Conservation (phyloP, 2,113 vertebrate genomes). For the Scopus umbretta region DNA sequence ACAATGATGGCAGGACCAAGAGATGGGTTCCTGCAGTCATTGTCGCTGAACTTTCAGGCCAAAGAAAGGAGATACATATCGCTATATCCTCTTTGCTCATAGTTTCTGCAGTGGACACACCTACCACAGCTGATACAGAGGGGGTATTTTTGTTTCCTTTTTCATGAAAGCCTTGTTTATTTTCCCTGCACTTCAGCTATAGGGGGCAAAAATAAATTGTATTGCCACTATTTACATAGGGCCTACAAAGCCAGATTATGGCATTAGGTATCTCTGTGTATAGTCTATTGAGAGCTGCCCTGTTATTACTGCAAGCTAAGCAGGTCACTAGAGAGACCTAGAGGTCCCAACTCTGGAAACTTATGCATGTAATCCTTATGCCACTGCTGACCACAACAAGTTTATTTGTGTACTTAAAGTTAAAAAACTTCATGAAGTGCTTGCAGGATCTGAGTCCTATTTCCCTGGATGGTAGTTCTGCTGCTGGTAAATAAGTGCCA, state of each 20-base stretch:
- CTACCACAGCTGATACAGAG: neutral
- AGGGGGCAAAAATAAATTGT: neutral
- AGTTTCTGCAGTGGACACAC: neutral
- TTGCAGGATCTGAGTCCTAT: slow-evolving; percentile 58
- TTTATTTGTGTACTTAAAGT: slow-evolving; percentile 62
- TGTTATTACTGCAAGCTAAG: slow-evolving; percentile 47
- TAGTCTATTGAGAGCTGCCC: slow-evolving; percentile 6
- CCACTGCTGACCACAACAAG: slow-evolving; percentile 56
- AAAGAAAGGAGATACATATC: neutral
- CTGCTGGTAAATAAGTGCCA: slow-evolving; percentile 56
- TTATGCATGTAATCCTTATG: slow-evolving; percentile 46
- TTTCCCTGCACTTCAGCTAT: neutral
- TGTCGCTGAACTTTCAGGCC: neutral
- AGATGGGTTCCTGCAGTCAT: neutral
- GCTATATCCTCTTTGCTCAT: neutral
- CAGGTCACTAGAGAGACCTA: slow-evolving; percentile 32
- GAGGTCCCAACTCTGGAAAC: slow-evolving; percentile 51
- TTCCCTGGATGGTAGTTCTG: slow-evolving; percentile 54
- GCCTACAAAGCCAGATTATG: neutral
- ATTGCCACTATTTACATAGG: neutral
- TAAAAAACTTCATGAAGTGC: slow-evolving; percentile 59
- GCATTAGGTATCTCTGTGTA: neutral
- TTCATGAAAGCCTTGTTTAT: neutral
- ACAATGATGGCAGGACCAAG: neutral
- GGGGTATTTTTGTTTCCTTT: neutral